Percentiles rank a stretch among this genome's conserved stretches.
phyloP scores from a whole-genome alignment of 2,888 invertebrate species.

The Deroplatys truncata region DNA sequence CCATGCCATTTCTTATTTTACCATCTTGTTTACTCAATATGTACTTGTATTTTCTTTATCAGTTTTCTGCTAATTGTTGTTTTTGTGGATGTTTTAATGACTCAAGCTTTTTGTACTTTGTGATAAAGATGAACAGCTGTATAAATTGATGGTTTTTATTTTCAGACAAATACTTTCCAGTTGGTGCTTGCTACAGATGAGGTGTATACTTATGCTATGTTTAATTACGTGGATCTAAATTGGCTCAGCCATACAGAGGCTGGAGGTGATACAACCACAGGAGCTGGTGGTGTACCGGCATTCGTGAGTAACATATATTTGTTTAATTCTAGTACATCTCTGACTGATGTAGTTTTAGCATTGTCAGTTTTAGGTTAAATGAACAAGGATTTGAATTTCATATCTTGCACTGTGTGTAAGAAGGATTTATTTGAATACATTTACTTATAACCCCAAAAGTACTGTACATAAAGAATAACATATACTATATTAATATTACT shows the following conservation, averaged over 20 bases:
- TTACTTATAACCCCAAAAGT: no score
- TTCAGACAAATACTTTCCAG: conserved; percentile 93
- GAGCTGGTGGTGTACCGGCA: conserved; percentile 83
- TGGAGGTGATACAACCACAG: conserved; percentile 80
- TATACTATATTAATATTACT: no score
- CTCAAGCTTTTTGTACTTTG: not conserved
- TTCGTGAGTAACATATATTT: conserved; percentile 58
- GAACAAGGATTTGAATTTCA: not conserved
- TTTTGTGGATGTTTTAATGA: not conserved
- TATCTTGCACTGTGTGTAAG: not conserved
- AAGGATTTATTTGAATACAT: not conserved
- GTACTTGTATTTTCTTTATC: no score
- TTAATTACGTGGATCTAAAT: conserved; percentile 86
- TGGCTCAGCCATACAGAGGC: conserved; percentile 92
- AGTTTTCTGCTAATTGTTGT: no score
- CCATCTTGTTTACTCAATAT: no score
- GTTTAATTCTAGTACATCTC: not conserved
- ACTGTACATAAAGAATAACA: no score
- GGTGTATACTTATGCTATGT: conserved; percentile 90
- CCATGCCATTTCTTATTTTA: no score
- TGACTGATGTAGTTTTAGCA: no score
- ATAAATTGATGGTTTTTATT: conserved; percentile 30
- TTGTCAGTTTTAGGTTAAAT: not conserved
- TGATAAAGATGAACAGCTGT: not conserved
- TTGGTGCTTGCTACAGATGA: conserved; percentile 89